These are phyloP conservation scores for Microcebus jonahi DNA, from an alignment of 2,113 vertebrate species.

Conservation along the genomic window DNA sequence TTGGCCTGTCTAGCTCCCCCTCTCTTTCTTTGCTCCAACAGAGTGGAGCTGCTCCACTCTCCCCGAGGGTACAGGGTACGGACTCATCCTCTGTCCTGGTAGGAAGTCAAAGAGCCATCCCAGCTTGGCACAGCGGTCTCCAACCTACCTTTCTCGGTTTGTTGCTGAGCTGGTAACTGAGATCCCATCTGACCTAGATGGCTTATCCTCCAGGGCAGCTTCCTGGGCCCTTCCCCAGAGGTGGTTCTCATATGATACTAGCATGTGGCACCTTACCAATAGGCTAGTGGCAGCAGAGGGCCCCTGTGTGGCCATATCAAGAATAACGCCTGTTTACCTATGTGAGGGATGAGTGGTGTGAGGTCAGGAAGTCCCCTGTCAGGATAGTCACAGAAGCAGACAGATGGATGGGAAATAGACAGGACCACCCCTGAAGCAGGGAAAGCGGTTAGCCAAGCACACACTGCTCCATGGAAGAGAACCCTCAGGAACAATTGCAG, in stretches of 20 bases:
- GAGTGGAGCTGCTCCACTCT: background rate
- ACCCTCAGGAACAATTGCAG: slow-evolving; percentile 21
- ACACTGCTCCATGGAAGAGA: slow-evolving; percentile 51
- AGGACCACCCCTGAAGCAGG: background rate
- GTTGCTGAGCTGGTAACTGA: background rate
- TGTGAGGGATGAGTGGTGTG: background rate
- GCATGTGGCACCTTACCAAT: background rate
- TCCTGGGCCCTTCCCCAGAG: background rate
- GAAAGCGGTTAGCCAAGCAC: background rate
- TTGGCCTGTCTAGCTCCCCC: background rate
- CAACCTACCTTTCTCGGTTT: background rate
- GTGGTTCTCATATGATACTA: background rate
- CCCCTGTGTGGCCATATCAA: background rate
- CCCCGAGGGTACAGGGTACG: accelerated
- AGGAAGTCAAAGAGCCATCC: background rate
- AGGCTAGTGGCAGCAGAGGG: background rate
- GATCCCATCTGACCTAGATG: background rate
- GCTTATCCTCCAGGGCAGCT: background rate
- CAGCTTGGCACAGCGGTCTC: background rate
- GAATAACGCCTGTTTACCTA: background rate
- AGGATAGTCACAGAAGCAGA: background rate
- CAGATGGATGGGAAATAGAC: background rate
- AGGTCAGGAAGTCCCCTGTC: background rate
- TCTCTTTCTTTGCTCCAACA: background rate
- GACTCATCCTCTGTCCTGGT: background rate